Evolutionary conservation across 2,797 vertebrate species (phyloP).

Genomic region (Typhlichthys eigenmanni): DNA sequence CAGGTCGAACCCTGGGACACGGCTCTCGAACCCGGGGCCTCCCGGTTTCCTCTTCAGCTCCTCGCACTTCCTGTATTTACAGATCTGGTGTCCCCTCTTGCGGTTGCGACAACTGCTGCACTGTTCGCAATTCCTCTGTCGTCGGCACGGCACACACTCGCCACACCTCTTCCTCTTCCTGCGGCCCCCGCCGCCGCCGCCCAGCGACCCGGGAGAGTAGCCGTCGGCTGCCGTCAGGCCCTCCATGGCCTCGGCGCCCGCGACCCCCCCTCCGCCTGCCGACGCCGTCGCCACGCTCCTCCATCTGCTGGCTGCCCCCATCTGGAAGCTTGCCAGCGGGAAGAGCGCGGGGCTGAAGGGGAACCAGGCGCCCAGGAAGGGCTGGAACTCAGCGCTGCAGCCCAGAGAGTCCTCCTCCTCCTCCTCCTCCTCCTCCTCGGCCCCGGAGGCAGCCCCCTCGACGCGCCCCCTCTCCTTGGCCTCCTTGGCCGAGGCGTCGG

Average conservation of each 20-base stretch:
- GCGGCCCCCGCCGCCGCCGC: conserved; percentile 79
- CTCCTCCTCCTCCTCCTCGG: conserved; percentile 81
- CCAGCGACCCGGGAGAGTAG: conserved; percentile 87
- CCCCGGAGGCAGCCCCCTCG: conserved; percentile 76
- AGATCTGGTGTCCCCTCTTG: conserved; percentile 99
- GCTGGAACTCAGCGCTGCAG: conserved; percentile 90
- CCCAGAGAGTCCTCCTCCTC: conserved; percentile 83
- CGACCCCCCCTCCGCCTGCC: conserved; percentile 5
- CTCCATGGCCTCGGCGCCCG: conserved; percentile 80
- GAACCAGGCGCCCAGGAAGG: conserved; percentile 91
- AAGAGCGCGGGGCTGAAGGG: conserved; percentile 96
- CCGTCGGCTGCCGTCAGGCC: conserved; percentile 91
- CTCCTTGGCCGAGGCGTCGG: conserved; percentile 71
- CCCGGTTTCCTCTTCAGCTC: conserved; percentile 99
- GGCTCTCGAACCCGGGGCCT: conserved; percentile 72
- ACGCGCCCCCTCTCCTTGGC: conserved; percentile 81
- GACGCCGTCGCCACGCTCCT: conserved; percentile 71
- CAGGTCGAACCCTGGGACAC: conserved; percentile 75
- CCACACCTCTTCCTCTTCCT: conserved; percentile 98
- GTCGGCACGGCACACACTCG: conserved; percentile 93
- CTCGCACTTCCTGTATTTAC: conserved; percentile 99
- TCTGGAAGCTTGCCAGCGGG: conserved; percentile 93
- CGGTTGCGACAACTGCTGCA: conserved; percentile 99
- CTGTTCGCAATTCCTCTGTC: conserved; percentile 98
- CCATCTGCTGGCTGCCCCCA: conserved; percentile 86